phyloP scores from a whole-genome alignment of 1,140 invertebrate genomes.

The Nylanderia fulva region DNA sequence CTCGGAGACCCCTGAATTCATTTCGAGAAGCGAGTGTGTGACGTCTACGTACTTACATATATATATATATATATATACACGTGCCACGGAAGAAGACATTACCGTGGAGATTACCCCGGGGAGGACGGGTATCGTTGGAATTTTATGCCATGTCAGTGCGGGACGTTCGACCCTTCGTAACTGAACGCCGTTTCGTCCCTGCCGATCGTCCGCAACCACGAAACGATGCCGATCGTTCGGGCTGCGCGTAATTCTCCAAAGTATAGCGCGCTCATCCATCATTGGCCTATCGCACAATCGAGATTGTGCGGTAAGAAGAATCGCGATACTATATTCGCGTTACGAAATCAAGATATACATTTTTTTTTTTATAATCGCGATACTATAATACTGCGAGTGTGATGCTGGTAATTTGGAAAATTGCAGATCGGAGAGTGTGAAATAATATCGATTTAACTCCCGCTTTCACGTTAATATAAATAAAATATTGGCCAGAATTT shows the following conservation, averaged over 20 bases:
- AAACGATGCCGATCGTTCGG: slow-evolving; percentile 66
- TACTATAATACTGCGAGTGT: too few relatives aligned
- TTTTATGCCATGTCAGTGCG: slow-evolving; percentile 72
- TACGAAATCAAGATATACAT: background rate
- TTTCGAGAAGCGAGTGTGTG: slow-evolving; percentile 39
- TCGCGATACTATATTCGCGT: background rate
- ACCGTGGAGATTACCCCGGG: slow-evolving; percentile 59
- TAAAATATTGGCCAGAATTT: too few relatives aligned
- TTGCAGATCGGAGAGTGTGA: too few relatives aligned
- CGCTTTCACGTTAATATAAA: too few relatives aligned
- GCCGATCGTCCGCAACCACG: slow-evolving; percentile 57
- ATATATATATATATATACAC: background rate
- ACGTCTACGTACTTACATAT: background rate
- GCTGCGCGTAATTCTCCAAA: slow-evolving; percentile 64
- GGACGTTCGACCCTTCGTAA: slow-evolving; percentile 52
- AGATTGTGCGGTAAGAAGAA: slow-evolving; percentile 14
- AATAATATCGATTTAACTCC: too few relatives aligned
- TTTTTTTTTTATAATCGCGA: too few relatives aligned
- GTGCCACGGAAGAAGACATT: slow-evolving; percentile 64
- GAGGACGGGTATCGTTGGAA: slow-evolving; percentile 62
- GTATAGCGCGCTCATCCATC: slow-evolving; percentile 45
- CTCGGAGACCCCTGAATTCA: slow-evolving; percentile 62
- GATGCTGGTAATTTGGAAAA: too few relatives aligned
- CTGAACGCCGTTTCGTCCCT: slow-evolving; percentile 55
- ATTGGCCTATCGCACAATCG: slow-evolving; percentile 11